Conservation (phyloP, 2,888 invertebrate species). For the Eupithecia pulchellata region DNA sequence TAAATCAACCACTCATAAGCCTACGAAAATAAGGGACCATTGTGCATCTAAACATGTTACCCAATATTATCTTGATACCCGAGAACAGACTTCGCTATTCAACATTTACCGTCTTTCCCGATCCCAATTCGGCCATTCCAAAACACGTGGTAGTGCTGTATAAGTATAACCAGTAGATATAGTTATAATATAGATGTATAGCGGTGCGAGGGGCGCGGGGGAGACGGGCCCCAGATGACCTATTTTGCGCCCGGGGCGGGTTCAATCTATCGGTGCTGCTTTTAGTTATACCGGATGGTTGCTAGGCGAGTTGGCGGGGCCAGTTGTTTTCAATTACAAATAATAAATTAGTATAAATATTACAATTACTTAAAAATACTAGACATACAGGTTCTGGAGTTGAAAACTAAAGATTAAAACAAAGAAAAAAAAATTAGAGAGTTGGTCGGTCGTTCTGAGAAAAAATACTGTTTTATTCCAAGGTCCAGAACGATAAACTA, state of each 20-base stretch:
- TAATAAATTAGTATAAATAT: too few relatives aligned
- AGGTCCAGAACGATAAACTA: too few relatives aligned
- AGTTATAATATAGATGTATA: not conserved
- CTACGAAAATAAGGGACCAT: not conserved
- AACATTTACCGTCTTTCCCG: not conserved
- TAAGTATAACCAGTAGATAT: not conserved
- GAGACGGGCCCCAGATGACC: slow-evolving; percentile 34
- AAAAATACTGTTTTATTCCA: too few relatives aligned
- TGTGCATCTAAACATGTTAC: not conserved
- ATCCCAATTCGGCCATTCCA: not conserved
- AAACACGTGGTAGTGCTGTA: not conserved
- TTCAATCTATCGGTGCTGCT: slow-evolving; percentile 23
- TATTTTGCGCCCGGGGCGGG: slow-evolving; percentile 31
- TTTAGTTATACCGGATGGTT: slow-evolving; percentile 13
- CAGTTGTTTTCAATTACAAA: too few relatives aligned
- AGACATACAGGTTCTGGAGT: too few relatives aligned
- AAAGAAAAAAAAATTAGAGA: too few relatives aligned
- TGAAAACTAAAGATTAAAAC: too few relatives aligned
- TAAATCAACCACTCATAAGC: too few relatives aligned
- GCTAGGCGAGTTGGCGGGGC: not conserved
- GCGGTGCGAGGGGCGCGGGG: slow-evolving; percentile 13
- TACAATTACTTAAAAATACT: too few relatives aligned
- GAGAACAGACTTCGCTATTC: not conserved
- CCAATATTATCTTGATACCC: not conserved
- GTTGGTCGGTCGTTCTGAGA: too few relatives aligned